Percentiles rank a stretch among this genome's conserved stretches.
Conservation (phyloP, 2,113 vertebrate genomes). For the Hyla sarda region DNA sequence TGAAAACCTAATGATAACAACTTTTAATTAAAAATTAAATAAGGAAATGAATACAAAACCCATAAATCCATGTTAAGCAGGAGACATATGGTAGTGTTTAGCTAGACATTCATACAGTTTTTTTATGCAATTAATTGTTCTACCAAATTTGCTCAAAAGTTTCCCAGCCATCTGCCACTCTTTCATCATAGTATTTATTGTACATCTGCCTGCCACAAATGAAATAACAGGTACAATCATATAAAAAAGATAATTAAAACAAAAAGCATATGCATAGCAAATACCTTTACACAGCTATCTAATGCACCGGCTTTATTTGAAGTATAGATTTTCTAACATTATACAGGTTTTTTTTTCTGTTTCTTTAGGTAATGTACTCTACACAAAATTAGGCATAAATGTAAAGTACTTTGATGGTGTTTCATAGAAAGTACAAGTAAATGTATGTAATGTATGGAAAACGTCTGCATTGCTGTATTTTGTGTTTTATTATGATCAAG, state of each 20-base stretch:
- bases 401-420: neutral
- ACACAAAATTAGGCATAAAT: neutral
- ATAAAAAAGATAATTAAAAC: neutral
- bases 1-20: neutral
- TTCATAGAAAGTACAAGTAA: neutral
- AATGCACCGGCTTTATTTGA: neutral
- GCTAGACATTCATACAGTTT: neutral
- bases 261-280: neutral
- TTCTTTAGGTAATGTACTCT: neutral
- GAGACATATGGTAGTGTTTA: neutral
- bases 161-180: neutral
- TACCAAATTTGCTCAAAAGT: neutral
- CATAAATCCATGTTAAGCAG: neutral
- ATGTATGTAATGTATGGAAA: neutral
- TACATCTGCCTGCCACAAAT: constrained; percentile 2
- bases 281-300: neutral
- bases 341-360: neutral
- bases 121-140: constrained; percentile 11
- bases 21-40: neutral
- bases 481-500: neutral
- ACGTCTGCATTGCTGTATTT: neutral
- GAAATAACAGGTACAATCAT: neutral
- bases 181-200: constrained; percentile 12
- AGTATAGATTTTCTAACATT: neutral
- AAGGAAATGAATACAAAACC: neutral